Percentiles rank a stretch among this genome's conserved stretches.
These are phyloP conservation scores for Prosapia bicincta DNA, from an alignment of 2,888 invertebrate species.

Conservation along the genomic window DNA sequence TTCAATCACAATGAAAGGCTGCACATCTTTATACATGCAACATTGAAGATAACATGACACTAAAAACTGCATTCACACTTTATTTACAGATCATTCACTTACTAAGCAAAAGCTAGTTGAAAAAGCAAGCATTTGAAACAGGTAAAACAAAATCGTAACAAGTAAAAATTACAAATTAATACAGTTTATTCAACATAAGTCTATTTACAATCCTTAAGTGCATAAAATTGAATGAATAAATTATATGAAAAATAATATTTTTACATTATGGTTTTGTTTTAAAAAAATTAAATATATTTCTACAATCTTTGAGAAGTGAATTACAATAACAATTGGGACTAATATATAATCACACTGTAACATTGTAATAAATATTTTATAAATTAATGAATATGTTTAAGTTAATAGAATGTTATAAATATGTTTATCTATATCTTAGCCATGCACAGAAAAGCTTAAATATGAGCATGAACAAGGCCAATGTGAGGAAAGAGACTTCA, in stretches of 20 bases:
- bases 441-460: not conserved
- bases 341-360: not conserved
- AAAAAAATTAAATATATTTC: not conserved
- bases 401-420: not conserved
- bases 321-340: not conserved
- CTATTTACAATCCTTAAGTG: conserved; percentile 10
- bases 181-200: conserved; percentile 4
- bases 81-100: conserved; percentile 6
- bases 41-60: not conserved
- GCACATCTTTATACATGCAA: not conserved
- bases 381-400: not conserved
- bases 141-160: conserved; percentile 6
- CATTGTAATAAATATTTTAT: not conserved
- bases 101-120: conserved; percentile 4
- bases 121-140: not conserved
- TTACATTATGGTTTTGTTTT: not conserved
- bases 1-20: too few species aligned
- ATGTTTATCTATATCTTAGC: not conserved
- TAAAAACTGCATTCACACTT: not conserved
- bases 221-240: not conserved
- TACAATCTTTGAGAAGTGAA: not conserved
- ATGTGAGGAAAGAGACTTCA: conserved; percentile 48
- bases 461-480: not conserved
- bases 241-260: not conserved
- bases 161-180: conserved; percentile 9